Conservation (phyloP, 2,888 invertebrate species). For the Brachyptera putata region DNA sequence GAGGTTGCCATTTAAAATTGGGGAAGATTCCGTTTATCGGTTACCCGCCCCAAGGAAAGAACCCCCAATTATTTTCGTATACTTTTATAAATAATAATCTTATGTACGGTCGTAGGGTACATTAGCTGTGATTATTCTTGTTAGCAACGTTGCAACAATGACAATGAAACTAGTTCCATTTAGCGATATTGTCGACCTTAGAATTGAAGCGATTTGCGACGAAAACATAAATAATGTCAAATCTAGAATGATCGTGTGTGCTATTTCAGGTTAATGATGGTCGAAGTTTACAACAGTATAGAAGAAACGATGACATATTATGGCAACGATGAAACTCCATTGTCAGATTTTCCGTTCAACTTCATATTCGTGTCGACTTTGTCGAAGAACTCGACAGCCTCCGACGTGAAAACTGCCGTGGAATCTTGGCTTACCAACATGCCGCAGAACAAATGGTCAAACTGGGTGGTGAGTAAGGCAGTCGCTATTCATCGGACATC, state of each 20-base stretch:
- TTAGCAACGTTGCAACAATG: too few species aligned
- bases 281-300: slow-evolving; percentile 57
- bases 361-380: slow-evolving; percentile 56
- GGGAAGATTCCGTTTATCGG: slow-evolving; percentile 45
- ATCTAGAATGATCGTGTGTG: background rate
- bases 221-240: too few species aligned
- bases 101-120: too few species aligned
- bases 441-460: slow-evolving; percentile 55
- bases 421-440: slow-evolving; percentile 56
- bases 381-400: slow-evolving; percentile 44
- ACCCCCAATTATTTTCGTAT: too few species aligned
- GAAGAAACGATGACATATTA: slow-evolving; percentile 58
- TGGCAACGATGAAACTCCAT: slow-evolving; percentile 47
- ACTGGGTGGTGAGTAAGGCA: slow-evolving; percentile 67
- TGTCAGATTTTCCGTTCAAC: slow-evolving; percentile 63
- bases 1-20: slow-evolving; percentile 52
- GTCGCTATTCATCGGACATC: too few species aligned
- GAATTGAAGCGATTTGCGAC: too few species aligned
- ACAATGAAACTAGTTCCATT: too few species aligned
- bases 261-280: slow-evolving; percentile 51
- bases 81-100: too few species aligned
- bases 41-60: too few species aligned
- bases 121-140: too few species aligned
- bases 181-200: too few species aligned
- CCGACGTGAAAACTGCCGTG: slow-evolving; percentile 50